Base-by-base conservation (phyloP, 2,888 invertebrate genomes). In the Zonitis immaculata region DNA sequence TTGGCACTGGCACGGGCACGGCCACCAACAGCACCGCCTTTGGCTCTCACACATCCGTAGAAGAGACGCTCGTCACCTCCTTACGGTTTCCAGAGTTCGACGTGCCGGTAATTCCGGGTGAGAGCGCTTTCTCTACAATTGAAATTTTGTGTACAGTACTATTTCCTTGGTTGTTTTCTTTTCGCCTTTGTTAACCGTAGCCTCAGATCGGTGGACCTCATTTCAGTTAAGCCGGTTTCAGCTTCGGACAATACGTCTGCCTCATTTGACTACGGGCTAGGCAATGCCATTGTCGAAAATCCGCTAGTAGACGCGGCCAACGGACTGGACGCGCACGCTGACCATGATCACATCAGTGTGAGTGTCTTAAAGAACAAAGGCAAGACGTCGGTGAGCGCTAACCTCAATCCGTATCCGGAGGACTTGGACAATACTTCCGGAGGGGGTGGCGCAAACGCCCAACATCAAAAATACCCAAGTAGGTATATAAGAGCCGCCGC, bases 151-250 rank as follows among this genome's bases (percentile, higher is more conserved):
- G 52, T 52, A 53, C 49, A 53, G 42, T 49, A 48, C 44, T 54
- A 35, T 58, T 54, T 46, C 50, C 60, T 58, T 59, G 58, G 57
- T 55, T 56, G 45, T 55, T 22, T 30, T 49, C 51, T 55, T 39
- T 49, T 54, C 51, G 50, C 52, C 49, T 49, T 22, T 57, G 50
- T 54, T 56, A 54, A 43, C 12, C 48, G 47, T 56, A 56, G 56
- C 52, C 46, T 44, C 56, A 56, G 56, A 53, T 56, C 56, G 56
- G 56, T 65, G 66, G 67, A 67, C 70, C 72, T 73, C 74, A 78
- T 80, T 80, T 75, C 79, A 81, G 80, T 81, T 77, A 80, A 80
- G 78, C 79, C 80, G 76, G 79, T 82, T 75, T 80, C 82, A 70
- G 79, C 81, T 70, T 77, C 79, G 66, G 79, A 80, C 73, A 80